Percentiles rank a stretch among this genome's conserved stretches.
phyloP scores from a whole-genome alignment of 2,888 invertebrate genomes.

The Tipula helvola region DNA sequence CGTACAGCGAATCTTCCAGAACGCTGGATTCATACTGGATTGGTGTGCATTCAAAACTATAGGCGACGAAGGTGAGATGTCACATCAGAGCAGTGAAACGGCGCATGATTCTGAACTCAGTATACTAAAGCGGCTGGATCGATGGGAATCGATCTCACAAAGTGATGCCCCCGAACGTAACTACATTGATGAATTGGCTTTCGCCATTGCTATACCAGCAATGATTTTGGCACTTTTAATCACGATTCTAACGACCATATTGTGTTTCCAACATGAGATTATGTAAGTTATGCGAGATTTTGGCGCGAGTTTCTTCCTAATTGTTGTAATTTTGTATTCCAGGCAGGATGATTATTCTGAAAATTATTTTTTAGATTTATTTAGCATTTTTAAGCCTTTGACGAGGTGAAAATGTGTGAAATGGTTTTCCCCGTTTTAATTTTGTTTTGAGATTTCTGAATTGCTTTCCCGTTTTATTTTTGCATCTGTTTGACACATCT shows the following conservation, averaged over 20 bases:
- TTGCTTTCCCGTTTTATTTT: background rate
- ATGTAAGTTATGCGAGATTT: slow-evolving; percentile 45
- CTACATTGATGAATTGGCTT: slow-evolving; percentile 53
- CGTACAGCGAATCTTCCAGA: slow-evolving; percentile 69
- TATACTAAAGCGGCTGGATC: slow-evolving; percentile 32
- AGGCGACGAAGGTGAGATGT: slow-evolving; percentile 13
- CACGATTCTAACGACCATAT: slow-evolving; percentile 52
- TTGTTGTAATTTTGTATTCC: slow-evolving; percentile 23
- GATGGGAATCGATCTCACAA: slow-evolving; percentile 50
- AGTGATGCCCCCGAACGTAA: slow-evolving; percentile 51
- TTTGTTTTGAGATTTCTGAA: background rate
- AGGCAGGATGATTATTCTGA: slow-evolving; percentile 54
- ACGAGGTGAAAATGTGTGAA: slow-evolving; percentile 23
- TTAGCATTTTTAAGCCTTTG: slow-evolving; percentile 54
- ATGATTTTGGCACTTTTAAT: slow-evolving; percentile 52
- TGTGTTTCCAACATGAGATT: slow-evolving; percentile 65
- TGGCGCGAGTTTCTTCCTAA: slow-evolving; percentile 12
- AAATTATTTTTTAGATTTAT: slow-evolving; percentile 53
- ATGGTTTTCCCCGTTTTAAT: slow-evolving; percentile 7
- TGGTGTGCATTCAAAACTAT: slow-evolving; percentile 85
- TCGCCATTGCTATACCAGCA: slow-evolving; percentile 57
- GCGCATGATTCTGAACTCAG: slow-evolving; percentile 27
- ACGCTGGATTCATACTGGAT: slow-evolving; percentile 65
- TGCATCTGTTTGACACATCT: background rate
- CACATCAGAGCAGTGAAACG: slow-evolving; percentile 21